phyloP scores from a whole-genome alignment of 2,888 invertebrate species.

The Eupelmus urozonus region DNA sequence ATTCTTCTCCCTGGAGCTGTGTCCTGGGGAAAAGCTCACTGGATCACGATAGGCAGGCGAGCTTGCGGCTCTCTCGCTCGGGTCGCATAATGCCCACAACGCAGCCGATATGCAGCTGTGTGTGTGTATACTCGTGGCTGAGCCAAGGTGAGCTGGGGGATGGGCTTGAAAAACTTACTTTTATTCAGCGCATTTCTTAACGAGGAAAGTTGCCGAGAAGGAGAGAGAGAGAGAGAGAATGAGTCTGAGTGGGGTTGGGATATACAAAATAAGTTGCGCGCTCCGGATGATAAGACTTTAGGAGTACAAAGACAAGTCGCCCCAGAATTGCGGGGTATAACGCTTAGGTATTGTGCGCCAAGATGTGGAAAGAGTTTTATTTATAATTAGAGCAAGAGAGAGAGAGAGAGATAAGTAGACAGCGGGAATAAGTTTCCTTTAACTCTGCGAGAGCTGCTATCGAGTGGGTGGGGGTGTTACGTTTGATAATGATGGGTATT shows the following conservation, averaged over 20 bases:
- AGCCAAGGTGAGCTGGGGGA: not conserved
- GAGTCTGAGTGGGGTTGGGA: slow-evolving; percentile 56
- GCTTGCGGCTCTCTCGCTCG: not conserved
- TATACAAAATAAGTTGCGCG: slow-evolving; percentile 49
- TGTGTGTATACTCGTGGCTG: not conserved
- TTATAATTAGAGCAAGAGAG: not conserved
- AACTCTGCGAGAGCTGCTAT: too few relatives aligned
- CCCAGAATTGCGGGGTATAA: slow-evolving; percentile 34
- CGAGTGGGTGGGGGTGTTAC: too few relatives aligned
- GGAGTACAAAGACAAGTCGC: slow-evolving; percentile 21
- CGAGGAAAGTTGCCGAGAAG: slow-evolving; percentile 70
- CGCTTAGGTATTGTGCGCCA: not conserved
- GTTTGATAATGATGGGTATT: too few relatives aligned
- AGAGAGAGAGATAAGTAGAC: slow-evolving; percentile 22
- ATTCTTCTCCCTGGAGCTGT: not conserved
- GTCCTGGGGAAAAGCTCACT: not conserved
- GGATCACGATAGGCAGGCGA: slow-evolving; percentile 29
- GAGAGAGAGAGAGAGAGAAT: slow-evolving; percentile 59
- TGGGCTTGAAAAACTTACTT: slow-evolving; percentile 55
- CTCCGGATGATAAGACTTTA: slow-evolving; percentile 33
- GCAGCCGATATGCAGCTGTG: slow-evolving; percentile 15
- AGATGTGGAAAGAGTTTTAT: not conserved
- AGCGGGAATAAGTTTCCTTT: not conserved
- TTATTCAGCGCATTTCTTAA: slow-evolving; percentile 69
- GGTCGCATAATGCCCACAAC: slow-evolving; percentile 8